Conservation (phyloP, 2,797 vertebrate genomes). For the Tragopan temminckii region DNA sequence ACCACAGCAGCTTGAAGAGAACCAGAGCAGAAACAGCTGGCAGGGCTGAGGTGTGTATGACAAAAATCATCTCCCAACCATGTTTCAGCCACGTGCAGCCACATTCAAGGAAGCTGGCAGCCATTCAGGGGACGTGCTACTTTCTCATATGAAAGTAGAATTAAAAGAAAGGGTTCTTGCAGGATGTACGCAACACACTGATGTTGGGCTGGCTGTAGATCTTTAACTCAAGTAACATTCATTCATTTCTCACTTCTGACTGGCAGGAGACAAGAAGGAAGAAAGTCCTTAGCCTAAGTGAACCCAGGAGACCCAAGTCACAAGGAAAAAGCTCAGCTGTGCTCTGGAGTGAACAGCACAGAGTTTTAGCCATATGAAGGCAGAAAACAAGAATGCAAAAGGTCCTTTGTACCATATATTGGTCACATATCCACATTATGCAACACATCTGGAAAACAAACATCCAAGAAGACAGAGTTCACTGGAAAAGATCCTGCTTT, state of each 20-base stretch:
- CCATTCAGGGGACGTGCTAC: neutral
- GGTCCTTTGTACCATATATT: neutral
- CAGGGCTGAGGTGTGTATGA: neutral
- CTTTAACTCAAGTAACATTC: neutral
- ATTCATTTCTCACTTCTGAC: neutral
- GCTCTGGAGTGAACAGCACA: neutral
- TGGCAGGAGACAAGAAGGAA: neutral
- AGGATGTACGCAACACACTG: neutral
- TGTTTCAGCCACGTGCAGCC: conserved; percentile 20
- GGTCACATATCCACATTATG: neutral
- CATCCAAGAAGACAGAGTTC: neutral
- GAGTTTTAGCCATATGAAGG: neutral
- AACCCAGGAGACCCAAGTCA: neutral
- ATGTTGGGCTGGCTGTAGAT: neutral
- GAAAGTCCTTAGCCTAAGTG: neutral
- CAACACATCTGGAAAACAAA: neutral
- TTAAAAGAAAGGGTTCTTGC: neutral
- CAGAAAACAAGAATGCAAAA: neutral
- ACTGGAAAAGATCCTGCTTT: neutral
- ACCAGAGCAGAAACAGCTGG: neutral
- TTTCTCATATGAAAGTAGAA: neutral
- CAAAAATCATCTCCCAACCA: conserved; percentile 2
- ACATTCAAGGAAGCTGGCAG: conserved; percentile 1
- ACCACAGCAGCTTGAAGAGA: neutral
- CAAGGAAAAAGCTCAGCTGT: neutral